Evolutionary conservation across 2,113 vertebrate species (phyloP).

Genomic region (Saguinus midas): DNA sequence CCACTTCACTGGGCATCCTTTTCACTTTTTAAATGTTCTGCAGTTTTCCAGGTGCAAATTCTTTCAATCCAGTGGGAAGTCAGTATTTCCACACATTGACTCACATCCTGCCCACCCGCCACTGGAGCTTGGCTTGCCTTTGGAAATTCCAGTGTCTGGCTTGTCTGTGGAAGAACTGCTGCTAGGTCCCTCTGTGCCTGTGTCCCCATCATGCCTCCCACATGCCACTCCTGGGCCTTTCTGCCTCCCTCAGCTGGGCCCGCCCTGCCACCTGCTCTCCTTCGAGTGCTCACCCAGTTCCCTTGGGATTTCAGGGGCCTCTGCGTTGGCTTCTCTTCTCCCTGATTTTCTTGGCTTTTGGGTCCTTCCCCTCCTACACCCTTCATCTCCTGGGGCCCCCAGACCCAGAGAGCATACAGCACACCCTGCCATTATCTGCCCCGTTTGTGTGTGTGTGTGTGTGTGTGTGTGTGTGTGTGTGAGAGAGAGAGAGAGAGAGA

Average conservation of each 20-base stretch:
- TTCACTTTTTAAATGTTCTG: neutral
- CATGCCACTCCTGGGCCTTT: neutral
- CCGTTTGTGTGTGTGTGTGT: neutral
- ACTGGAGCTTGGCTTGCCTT: neutral
- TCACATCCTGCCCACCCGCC: fast-evolving
- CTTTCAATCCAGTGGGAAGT: no score
- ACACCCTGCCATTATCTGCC: constrained; percentile 9
- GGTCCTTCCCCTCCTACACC: neutral
- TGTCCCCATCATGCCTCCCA: fast-evolving
- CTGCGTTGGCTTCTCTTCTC: neutral
- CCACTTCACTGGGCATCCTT: neutral
- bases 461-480: no score
- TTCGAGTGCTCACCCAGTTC: neutral
- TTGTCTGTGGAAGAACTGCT: fast-evolving
- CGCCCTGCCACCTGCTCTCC: neutral
- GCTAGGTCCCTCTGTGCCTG: fast-evolving
- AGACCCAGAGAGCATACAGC: neutral
- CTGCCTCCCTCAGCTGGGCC: fast-evolving
- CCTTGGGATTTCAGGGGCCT: fast-evolving
- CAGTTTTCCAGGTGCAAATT: neutral
- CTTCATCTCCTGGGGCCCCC: neutral
- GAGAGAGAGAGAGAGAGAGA: no score
- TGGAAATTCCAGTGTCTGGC: neutral
- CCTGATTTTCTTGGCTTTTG: neutral
- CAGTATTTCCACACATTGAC: fast-evolving